Base-by-base conservation (phyloP, 2,888 invertebrate genomes). In the Melanotus villosus region DNA sequence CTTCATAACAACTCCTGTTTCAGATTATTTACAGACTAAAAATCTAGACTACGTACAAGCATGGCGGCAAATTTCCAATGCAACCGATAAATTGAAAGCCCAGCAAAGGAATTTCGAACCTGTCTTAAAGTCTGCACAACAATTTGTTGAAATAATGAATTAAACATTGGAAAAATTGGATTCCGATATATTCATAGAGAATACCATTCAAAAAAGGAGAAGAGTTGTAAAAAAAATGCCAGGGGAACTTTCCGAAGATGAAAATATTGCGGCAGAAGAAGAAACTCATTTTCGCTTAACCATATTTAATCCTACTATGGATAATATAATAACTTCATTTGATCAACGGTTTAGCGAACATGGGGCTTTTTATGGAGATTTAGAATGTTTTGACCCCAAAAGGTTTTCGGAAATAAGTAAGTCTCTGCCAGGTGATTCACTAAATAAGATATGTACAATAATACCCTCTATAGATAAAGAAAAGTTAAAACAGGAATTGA, bases 281-380 rank as follows among this genome's bases (percentile, higher is more conserved):
- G 4, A 43, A 43, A 16, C 10, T 43, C 10, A 43, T 43, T 43
- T 43, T 43, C 18, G 43, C 19, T 43, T 43, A 43, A 43, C 43
- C 7, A 12, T 43, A 14, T 43, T 6, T 10, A 43, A 43, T 43
- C 6, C 10, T 43, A 18, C 14, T 18, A 18, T 43, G 43, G 16
- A 43, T 16, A 43, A 1, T 43, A 16, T 43, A 6, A 10, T 43
- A 43, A 12, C 36, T 36, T 36, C 6, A 9, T n/a, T 36, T 36
- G n/a, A 36, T 36, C 9, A 36, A 38, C 38, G 12, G 4, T 38
- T n/a, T 38, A n/a, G 38, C 10, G 12, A 43, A 14, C 43, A 43
- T 3, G 14, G 9, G 36, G 36, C 36, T 2, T 36, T 36, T 36
- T 36, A 36, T 36, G 36, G n/a, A 9, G 36, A 36, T 43, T 5